These are phyloP conservation scores for Pollenia amentaria DNA, from an alignment of 2,888 invertebrate genomes.

Conservation along the genomic window DNA sequence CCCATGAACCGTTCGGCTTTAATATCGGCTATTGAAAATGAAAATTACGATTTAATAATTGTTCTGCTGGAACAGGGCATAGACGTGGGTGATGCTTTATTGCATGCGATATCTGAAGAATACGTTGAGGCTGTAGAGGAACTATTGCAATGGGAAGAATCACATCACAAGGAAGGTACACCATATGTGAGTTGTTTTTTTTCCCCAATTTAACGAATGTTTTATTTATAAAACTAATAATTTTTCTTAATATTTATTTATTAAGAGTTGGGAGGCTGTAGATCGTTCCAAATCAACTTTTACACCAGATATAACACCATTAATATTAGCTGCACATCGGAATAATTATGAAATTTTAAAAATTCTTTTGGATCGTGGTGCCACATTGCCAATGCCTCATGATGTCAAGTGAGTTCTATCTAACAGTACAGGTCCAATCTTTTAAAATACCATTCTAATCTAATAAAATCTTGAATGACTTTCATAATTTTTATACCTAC, in stretches of 20 bases:
- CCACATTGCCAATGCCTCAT: constrained; percentile 95
- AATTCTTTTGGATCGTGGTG: constrained; percentile 95
- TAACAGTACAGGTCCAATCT: not conserved
- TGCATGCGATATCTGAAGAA: constrained; percentile 99
- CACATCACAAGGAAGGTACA: constrained; percentile 89
- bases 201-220: not conserved
- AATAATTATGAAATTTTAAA: constrained; percentile 99
- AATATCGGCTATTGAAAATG: constrained; percentile 98
- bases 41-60: constrained; percentile 96
- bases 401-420: constrained; percentile 90
- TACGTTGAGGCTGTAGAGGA: constrained; percentile 99
- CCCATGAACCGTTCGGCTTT: constrained; percentile 96
- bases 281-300: constrained; percentile 93
- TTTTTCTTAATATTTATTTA: constrained; percentile 15
- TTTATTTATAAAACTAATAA: not conserved
- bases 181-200: constrained; percentile 89
- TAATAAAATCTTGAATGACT: too few relatives aligned
- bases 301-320: constrained; percentile 97
- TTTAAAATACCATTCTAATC: too few relatives aligned
- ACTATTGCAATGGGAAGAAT: constrained; percentile 95
- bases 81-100: constrained; percentile 94
- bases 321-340: constrained; percentile 97
- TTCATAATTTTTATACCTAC: too few relatives aligned
- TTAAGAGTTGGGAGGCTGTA: constrained; percentile 94
- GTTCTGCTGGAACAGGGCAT: constrained; percentile 92